Percentiles rank a stretch among this genome's conserved stretches.
Evolutionary conservation across 2,113 vertebrate genomes (phyloP).

Genomic region (Xyrauchen texanus): DNA sequence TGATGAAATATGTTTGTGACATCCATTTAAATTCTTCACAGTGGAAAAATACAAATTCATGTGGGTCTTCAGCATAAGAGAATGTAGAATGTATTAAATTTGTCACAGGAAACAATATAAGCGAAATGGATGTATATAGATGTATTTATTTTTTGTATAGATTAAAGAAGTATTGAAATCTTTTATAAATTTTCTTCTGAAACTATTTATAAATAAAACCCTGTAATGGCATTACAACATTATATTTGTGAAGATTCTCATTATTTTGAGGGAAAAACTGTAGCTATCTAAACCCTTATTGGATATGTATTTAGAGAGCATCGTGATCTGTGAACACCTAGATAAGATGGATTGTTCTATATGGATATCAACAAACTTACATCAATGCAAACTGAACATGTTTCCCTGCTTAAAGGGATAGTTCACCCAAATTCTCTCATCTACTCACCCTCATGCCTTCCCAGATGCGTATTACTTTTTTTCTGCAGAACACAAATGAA

Average conservation of each 20-base stretch:
- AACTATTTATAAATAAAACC: constrained; percentile 29
- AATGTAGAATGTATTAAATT: neutral
- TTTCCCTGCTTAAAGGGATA: too few relatives aligned
- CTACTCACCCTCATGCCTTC: too few relatives aligned
- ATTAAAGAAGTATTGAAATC: neutral
- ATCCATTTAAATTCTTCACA: neutral
- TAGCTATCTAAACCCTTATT: too few relatives aligned
- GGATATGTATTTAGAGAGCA: too few relatives aligned
- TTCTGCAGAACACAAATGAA: too few relatives aligned
- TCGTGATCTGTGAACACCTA: too few relatives aligned
- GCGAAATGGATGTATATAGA: neutral
- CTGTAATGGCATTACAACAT: too few relatives aligned
- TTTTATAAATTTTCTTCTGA: neutral
- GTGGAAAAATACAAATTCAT: neutral
- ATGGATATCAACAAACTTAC: too few relatives aligned
- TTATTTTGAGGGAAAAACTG: neutral
- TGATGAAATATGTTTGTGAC: neutral
- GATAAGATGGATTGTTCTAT: too few relatives aligned
- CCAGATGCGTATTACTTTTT: too few relatives aligned
- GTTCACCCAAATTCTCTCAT: too few relatives aligned
- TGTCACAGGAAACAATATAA: neutral
- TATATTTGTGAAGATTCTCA: neutral
- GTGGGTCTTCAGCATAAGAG: neutral
- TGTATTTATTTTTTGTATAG: neutral
- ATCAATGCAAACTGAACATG: too few relatives aligned